Base-by-base conservation (phyloP, 2,797 vertebrate species). In the Argentina silus region DNA sequence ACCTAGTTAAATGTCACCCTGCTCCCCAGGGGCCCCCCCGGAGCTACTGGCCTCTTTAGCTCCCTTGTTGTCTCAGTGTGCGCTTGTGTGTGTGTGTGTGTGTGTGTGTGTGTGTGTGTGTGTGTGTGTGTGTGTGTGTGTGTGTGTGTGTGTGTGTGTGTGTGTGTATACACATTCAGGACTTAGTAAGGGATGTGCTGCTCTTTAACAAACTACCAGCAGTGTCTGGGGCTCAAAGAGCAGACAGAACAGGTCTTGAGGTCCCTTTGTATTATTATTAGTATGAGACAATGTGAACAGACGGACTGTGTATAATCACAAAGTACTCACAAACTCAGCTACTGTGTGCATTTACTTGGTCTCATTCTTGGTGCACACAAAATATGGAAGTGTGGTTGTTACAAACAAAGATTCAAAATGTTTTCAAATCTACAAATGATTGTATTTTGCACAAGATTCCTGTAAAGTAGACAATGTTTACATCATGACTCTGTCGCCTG, bases 1-100 rank as follows among this genome's bases (percentile, higher is more conserved):
- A n/a, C 59, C 50, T 10, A 19, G 59, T 65, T 43, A 77, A 84
- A 81, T 76, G 80, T 69, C 75, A 80, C 6, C 57, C 56, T 42
- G 45, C 60, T 45, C 70, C 67, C 70, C 11, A 12, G 53, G 75
- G 55, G 72, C 62, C 17, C 11, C 47, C 60, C 45, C 47, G 27
- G 15, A 21, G 6, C 12, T 48, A 6, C 59, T 65, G 15, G 10
- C 8, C 42, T 10, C 17, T 65, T 59, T 64, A 62, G 7, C 51
- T n/a, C 45, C 47, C 14, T 42, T 72, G 62, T 63, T n/a, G n/a
- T n/a, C n/a, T n/a, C 14, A 50, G 23, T 55, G 51, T 42, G 48
- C 55, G 50, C 10, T 23, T 68, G 48, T 36, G 50, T 42, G 23
- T 69, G 36, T 63, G 0, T 2, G 1, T 55, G 56, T 76, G 55